phyloP scores from a whole-genome alignment of 2,888 invertebrate genomes.

The Odiellus spinosus region DNA sequence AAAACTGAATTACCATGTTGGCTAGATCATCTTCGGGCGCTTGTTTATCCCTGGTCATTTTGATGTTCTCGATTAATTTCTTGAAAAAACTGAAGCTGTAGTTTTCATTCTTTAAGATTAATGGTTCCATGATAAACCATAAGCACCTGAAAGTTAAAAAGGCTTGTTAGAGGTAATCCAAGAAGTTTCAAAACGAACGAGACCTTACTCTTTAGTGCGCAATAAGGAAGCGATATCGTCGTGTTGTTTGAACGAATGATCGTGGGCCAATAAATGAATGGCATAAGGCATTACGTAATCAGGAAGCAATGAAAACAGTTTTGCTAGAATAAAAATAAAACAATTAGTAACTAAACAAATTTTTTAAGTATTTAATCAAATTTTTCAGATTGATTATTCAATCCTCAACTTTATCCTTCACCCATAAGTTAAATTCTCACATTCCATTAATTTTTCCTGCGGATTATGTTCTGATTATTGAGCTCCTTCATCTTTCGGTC shows the following conservation, averaged over 20 bases:
- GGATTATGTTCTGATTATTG: too few species aligned
- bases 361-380: background rate
- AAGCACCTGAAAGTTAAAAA: conserved; percentile 45
- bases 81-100: conserved; percentile 92
- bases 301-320: conserved; percentile 45
- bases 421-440: too few species aligned
- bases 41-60: conserved; percentile 77
- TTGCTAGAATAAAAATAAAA: conserved; percentile 4
- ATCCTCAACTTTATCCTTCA: too few species aligned
- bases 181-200: background rate
- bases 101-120: conserved; percentile 81
- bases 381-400: too few species aligned
- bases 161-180: conserved; percentile 1
- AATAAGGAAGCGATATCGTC: conserved; percentile 62
- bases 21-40: conserved; percentile 62
- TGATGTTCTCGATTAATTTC: conserved; percentile 81
- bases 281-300: conserved; percentile 95
- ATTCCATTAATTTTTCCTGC: too few species aligned
- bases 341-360: background rate
- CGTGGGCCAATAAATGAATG: conserved; percentile 88
- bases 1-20: conserved; percentile 48
- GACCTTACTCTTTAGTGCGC: conserved; percentile 39
- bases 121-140: conserved; percentile 85
- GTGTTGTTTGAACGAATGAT: conserved; percentile 61
- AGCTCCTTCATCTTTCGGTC: too few species aligned